These are phyloP conservation scores for Sericinus montela DNA, from an alignment of 2,888 invertebrate species.

Conservation along the genomic window DNA sequence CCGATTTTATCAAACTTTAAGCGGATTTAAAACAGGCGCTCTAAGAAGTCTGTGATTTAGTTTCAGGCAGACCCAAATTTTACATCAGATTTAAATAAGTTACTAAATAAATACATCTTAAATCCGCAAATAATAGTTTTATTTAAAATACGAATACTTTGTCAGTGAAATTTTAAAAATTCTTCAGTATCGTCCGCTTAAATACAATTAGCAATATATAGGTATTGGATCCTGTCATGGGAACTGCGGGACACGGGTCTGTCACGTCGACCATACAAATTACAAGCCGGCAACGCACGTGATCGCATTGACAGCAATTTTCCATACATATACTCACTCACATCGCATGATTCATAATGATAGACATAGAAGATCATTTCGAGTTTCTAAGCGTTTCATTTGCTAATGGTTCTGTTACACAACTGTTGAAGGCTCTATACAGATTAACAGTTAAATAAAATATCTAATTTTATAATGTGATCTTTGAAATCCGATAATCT, in stretches of 20 bases:
- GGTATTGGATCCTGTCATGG: conserved; percentile 3
- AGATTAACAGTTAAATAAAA: too few relatives aligned
- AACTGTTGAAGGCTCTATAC: conserved; percentile 7
- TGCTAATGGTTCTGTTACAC: conserved; percentile 21
- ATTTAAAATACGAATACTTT: neutral
- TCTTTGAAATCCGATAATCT: too few relatives aligned
- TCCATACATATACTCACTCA: conserved; percentile 25
- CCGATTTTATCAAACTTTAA: too few relatives aligned
- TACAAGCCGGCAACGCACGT: conserved; percentile 60
- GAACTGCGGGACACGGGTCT: conserved; percentile 20
- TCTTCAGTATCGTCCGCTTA: neutral
- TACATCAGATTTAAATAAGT: too few relatives aligned
- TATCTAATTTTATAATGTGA: too few relatives aligned
- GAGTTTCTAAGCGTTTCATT: conserved; percentile 27
- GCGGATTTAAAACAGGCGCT: too few relatives aligned
- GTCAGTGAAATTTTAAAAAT: too few relatives aligned
- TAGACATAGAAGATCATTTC: conserved; percentile 16
- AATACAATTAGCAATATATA: neutral
- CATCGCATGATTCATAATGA: conserved; percentile 21
- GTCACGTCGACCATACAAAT: conserved; percentile 48
- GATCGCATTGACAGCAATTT: conserved; percentile 39
- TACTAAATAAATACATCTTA: too few relatives aligned
- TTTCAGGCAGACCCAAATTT: too few relatives aligned
- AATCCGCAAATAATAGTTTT: too few relatives aligned
- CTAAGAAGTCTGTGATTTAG: too few relatives aligned